Evolutionary conservation across 2,797 vertebrate genomes (phyloP).

Genomic region (Taenioides sp.): DNA sequence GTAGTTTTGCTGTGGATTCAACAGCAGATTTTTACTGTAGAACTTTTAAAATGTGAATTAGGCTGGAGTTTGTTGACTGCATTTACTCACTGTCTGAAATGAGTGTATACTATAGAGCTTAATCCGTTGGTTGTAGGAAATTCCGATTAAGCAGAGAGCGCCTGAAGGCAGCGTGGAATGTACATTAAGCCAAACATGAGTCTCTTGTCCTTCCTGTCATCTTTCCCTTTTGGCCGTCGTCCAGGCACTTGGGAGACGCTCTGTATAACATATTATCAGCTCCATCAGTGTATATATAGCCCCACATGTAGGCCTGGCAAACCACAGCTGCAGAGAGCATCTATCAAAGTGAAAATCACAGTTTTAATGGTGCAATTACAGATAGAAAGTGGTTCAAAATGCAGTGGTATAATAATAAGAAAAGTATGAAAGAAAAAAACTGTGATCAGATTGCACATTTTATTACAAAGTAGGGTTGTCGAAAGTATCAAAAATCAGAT

Average conservation of each 20-base stretch:
- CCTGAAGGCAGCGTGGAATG: constrained; percentile 41
- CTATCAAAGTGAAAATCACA: too few relatives aligned
- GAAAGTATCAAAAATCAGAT: too few relatives aligned
- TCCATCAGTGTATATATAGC: constrained; percentile 1
- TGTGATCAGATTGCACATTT: too few relatives aligned
- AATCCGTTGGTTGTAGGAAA: constrained; percentile 36
- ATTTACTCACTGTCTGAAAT: neutral
- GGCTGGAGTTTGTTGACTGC: neutral
- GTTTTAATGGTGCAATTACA: too few relatives aligned
- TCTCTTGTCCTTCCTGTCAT: constrained; percentile 58
- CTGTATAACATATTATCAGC: constrained; percentile 20
- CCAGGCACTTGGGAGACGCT: constrained; percentile 45
- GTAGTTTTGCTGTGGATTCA: too few relatives aligned
- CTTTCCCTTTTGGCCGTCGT: constrained; percentile 36
- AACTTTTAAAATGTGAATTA: neutral
- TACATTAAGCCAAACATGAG: constrained; percentile 35
- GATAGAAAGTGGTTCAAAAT: too few relatives aligned
- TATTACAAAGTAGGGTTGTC: too few relatives aligned
- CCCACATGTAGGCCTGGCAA: neutral
- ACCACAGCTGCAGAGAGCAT: too few relatives aligned
- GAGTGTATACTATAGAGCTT: neutral
- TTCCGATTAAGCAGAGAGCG: constrained; percentile 31
- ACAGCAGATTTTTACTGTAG: too few relatives aligned
- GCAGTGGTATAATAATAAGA: too few relatives aligned
- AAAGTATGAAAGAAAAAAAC: too few relatives aligned